Percentiles rank a stretch among this genome's conserved stretches.
These are phyloP conservation scores for Bos indicus DNA, from an alignment of 2,113 vertebrate genomes.

Conservation along the genomic window DNA sequence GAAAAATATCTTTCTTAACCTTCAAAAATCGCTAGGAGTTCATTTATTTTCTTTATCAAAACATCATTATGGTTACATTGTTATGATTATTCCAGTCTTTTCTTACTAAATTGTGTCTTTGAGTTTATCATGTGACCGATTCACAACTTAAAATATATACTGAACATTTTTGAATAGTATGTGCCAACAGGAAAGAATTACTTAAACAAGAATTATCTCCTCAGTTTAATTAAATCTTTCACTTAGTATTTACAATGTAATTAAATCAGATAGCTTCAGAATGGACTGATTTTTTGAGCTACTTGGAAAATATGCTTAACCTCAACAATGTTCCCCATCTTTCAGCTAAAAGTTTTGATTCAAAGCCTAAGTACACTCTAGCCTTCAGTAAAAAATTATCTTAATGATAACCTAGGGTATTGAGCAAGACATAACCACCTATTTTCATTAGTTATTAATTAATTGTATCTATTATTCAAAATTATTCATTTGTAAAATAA, in stretches of 20 bases:
- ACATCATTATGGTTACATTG: not conserved
- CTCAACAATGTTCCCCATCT: not conserved
- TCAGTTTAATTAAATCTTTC: constrained; percentile 58
- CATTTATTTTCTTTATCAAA: not conserved
- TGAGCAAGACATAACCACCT: not conserved
- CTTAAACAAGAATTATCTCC: constrained; percentile 48
- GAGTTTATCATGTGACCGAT: not conserved
- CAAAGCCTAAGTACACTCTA: not conserved
- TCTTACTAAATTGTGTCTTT: not conserved
- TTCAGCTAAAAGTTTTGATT: constrained; percentile 22
- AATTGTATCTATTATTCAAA: not conserved
- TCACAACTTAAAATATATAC: not conserved
- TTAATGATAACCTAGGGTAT: not conserved
- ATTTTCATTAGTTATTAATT: constrained; percentile 35
- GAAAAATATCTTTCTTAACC: not conserved
- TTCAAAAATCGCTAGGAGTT: not conserved
- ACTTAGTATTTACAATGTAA: constrained; percentile 46
- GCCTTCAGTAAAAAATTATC: not conserved
- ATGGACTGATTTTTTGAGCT: constrained; percentile 20
- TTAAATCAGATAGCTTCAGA: constrained; percentile 53
- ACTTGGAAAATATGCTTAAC: constrained; percentile 35
- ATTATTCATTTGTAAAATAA: not conserved
- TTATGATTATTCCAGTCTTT: not conserved
- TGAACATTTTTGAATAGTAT: not conserved
- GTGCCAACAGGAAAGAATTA: constrained; percentile 47